A percentile compares a stretch with the other conserved stretches of the same genome.
phyloP scores from a whole-genome alignment of 2,797 vertebrate genomes.

The Octomys mimax region DNA sequence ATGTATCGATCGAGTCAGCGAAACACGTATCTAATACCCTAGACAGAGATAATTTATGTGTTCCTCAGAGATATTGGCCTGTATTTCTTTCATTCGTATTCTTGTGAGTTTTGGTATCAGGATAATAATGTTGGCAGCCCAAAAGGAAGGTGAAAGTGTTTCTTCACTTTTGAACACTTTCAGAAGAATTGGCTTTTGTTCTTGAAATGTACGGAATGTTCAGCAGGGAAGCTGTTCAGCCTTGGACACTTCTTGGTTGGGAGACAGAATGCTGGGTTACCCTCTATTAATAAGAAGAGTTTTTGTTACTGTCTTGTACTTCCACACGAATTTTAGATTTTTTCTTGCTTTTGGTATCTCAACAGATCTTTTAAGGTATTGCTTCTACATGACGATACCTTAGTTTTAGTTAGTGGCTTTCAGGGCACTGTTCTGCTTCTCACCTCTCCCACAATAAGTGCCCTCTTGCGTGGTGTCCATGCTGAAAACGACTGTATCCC shows the following conservation, averaged over 20 bases:
- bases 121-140: neutral
- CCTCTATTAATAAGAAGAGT: neutral
- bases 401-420: neutral
- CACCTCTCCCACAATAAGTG: too few species aligned
- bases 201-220: neutral
- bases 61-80: neutral
- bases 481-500: neutral
- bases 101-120: neutral
- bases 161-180: neutral
- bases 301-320: neutral
- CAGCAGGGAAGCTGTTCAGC: neutral
- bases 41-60: neutral
- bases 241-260: neutral
- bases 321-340: neutral
- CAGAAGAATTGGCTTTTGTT: neutral
- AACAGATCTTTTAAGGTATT: neutral
- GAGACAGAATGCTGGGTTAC: neutral
- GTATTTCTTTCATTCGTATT: neutral
- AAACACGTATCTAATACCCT: neutral
- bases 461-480: neutral
- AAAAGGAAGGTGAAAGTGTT: neutral
- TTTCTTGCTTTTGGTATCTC: neutral
- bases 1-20: neutral
- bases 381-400: neutral
- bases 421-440: neutral